phyloP scores from a whole-genome alignment of 30 jellyfish, hydroid and myxozoan species.

The Hydractinia echinata region DNA sequence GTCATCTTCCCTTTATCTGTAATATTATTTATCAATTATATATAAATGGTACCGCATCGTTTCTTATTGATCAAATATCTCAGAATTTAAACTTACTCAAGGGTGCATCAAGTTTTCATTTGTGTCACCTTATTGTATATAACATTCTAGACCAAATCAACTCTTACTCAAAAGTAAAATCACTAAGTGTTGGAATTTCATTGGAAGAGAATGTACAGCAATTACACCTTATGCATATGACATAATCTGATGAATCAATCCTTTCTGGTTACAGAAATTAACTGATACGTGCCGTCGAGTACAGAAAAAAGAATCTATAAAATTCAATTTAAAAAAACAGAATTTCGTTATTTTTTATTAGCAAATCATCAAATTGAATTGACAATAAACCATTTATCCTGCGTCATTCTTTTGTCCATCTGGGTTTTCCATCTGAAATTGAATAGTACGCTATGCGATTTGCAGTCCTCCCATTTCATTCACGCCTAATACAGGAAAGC shows the following conservation, averaged over 20 bases:
- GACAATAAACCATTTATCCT: neutral
- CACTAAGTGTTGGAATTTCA: neutral
- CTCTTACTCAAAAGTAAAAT: too few relatives aligned
- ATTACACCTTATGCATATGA: neutral
- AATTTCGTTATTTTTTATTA: too few relatives aligned
- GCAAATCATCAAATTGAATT: too few relatives aligned
- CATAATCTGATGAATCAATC: neutral
- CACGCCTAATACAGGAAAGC: neutral
- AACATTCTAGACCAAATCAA: neutral
- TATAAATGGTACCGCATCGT: neutral
- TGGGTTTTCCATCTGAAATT: neutral
- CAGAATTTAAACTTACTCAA: neutral
- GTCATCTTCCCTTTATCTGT: too few relatives aligned
- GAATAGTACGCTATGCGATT: neutral
- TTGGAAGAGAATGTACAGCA: neutral
- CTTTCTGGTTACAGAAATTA: too few relatives aligned
- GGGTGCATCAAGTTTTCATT: neutral
- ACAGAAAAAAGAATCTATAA: neutral
- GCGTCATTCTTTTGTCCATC: too few relatives aligned
- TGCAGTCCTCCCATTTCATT: neutral
- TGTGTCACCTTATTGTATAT: neutral
- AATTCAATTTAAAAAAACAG: neutral
- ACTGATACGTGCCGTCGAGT: too few relatives aligned
- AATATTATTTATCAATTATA: too few relatives aligned
- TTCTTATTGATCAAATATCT: neutral